phyloP scores from a whole-genome alignment of 2,113 vertebrate genomes.

The Daphoenositta chrysoptera region DNA sequence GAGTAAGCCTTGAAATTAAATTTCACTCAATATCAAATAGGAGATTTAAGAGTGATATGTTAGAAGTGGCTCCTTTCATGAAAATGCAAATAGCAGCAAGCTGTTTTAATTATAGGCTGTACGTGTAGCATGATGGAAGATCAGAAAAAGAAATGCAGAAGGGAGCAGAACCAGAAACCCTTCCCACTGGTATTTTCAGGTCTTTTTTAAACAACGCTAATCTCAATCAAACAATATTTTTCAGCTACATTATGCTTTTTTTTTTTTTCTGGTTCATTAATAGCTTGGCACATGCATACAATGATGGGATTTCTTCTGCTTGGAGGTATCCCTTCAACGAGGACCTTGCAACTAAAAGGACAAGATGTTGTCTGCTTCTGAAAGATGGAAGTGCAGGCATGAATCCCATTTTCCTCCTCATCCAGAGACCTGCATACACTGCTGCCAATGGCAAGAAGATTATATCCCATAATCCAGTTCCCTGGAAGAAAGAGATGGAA shows the following conservation, averaged over 20 bases:
- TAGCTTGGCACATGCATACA: neutral
- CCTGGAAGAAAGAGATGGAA: neutral
- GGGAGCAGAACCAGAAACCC: neutral
- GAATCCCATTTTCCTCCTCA: neutral
- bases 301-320: neutral
- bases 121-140: neutral
- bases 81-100: constrained; percentile 44
- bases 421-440: neutral
- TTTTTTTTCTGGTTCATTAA: neutral
- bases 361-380: neutral
- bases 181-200: neutral
- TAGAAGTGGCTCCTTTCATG: constrained; percentile 11
- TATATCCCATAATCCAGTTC: neutral
- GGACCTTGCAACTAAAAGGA: neutral
- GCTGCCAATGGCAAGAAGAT: neutral
- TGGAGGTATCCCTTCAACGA: neutral
- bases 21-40: neutral
- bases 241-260: neutral
- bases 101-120: constrained; percentile 51
- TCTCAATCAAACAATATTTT: neutral
- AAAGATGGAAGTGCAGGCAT: neutral
- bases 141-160: neutral
- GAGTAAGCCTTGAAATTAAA: constrained; percentile 27
- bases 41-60: neutral
- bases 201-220: neutral